These are phyloP conservation scores for Drosophila sechellia DNA, from an alignment of 1,140 invertebrate species.

Conservation along the genomic window DNA sequence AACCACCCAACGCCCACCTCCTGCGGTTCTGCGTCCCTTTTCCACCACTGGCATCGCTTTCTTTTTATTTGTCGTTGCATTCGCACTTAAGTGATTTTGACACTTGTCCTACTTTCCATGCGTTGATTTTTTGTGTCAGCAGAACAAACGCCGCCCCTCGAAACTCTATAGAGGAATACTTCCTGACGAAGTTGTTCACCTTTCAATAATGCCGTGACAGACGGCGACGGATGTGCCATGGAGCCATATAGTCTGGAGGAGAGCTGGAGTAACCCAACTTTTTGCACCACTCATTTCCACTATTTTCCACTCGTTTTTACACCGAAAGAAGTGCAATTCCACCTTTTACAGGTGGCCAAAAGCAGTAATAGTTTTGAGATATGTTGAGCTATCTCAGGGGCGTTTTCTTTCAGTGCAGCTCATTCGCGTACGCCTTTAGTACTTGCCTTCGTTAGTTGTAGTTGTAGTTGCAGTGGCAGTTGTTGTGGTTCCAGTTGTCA, in stretches of 20 bases:
- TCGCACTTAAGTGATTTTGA: slow-evolving; percentile 82
- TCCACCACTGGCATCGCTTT: slow-evolving; percentile 55
- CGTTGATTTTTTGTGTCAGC: slow-evolving; percentile 81
- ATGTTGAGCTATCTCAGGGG: too few relatives aligned
- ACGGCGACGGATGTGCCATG: slow-evolving; percentile 37
- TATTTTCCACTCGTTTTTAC: slow-evolving; percentile 2
- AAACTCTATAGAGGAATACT: slow-evolving; percentile 25
- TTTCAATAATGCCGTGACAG: slow-evolving; percentile 67
- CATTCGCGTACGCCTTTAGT: slow-evolving; percentile 28
- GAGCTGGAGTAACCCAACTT: slow-evolving; percentile 39
- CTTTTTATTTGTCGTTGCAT: slow-evolving; percentile 78
- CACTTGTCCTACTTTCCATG: slow-evolving; percentile 81
- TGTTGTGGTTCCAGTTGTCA: slow-evolving; percentile 64
- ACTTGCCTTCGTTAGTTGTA: slow-evolving; percentile 43
- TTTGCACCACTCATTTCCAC: slow-evolving; percentile 32
- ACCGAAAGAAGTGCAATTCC: background rate
- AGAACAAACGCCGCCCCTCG: slow-evolving; percentile 14
- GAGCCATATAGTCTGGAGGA: slow-evolving; percentile 22
- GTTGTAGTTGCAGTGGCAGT: slow-evolving; percentile 37
- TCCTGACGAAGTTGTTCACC: slow-evolving; percentile 73
- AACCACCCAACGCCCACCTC: background rate
- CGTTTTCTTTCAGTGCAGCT: slow-evolving; percentile 1
- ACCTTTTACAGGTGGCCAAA: too few relatives aligned
- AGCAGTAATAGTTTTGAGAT: too few relatives aligned
- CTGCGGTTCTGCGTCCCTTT: slow-evolving; percentile 15